A percentile compares a stretch with the other conserved stretches of the same genome.
phyloP scores from a whole-genome alignment of 1,140 invertebrate species.

The Phenacoccus solenopsis region DNA sequence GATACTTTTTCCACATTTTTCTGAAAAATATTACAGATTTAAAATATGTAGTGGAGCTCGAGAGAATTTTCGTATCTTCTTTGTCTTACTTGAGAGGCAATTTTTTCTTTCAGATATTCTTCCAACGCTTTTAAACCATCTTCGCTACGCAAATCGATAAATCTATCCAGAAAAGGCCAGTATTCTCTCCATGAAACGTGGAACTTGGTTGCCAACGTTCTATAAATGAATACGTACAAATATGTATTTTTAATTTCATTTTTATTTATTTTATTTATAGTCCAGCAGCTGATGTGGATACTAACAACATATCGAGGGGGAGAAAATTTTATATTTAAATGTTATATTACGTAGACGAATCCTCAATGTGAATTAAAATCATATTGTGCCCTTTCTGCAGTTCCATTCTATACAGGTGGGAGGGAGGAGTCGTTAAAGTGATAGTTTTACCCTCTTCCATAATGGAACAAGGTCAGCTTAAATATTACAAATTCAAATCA shows the following conservation, averaged over 20 bases:
- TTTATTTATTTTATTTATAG: constrained; percentile 4
- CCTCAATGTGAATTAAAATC: background rate
- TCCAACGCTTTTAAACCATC: constrained; percentile 62
- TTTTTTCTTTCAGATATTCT: constrained; percentile 47
- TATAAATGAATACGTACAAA: constrained; percentile 30
- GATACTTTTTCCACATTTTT: background rate
- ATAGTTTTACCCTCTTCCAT: too few species aligned
- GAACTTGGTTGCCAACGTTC: constrained; percentile 58
- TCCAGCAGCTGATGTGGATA: too few species aligned
- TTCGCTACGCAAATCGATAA: constrained; percentile 54
- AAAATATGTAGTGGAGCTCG: constrained; percentile 16
- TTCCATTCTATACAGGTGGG: too few species aligned
- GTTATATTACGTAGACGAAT: background rate
- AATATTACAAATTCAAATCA: too few species aligned
- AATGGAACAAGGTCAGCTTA: too few species aligned
- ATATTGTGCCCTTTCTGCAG: too few species aligned
- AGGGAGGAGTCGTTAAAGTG: too few species aligned
- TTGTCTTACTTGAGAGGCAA: constrained; percentile 18
- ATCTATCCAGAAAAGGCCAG: constrained; percentile 74
- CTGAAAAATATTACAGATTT: background rate
- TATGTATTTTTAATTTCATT: constrained; percentile 7
- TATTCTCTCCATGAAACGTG: constrained; percentile 78
- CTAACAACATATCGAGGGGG: too few species aligned
- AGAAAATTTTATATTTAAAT: too few species aligned
- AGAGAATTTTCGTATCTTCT: background rate